Conservation (phyloP, 2,797 vertebrate species). For the Syndactyla subalaris region DNA sequence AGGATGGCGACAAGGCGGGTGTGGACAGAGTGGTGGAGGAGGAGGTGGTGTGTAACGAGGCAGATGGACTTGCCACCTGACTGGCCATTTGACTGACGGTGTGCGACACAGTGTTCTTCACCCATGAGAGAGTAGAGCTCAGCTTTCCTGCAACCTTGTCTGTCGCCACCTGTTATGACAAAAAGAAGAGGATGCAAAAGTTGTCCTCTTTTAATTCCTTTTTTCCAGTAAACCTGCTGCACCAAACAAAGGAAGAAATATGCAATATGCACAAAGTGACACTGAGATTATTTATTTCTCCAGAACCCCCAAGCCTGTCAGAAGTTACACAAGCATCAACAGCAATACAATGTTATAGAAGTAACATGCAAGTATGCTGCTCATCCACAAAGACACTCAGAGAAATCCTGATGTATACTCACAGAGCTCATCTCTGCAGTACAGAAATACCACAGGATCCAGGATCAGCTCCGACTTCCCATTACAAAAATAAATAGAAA, state of each 20-base stretch:
- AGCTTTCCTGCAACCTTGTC: slow-evolving; percentile 97
- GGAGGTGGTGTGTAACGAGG: slow-evolving; percentile 83
- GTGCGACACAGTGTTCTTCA: slow-evolving; percentile 97
- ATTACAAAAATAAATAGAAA: slow-evolving; percentile 41
- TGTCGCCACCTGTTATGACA: slow-evolving; percentile 92
- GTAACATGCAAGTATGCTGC: not conserved
- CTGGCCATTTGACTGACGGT: slow-evolving; percentile 99
- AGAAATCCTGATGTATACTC: not conserved
- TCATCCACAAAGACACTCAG: not conserved
- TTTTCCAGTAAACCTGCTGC: not conserved
- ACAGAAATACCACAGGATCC: slow-evolving; percentile 26
- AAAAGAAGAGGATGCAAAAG: not conserved
- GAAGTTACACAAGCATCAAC: slow-evolving; percentile 7
- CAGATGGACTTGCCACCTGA: slow-evolving; percentile 94
- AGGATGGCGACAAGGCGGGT: slow-evolving; percentile 84
- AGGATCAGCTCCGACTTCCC: slow-evolving; percentile 3
- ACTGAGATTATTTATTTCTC: not conserved
- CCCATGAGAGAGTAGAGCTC: slow-evolving; percentile 99
- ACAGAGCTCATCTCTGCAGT: slow-evolving; percentile 25
- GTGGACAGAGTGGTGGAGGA: slow-evolving; percentile 90
- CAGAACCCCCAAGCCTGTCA: not conserved
- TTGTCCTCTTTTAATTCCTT: not conserved
- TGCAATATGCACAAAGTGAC: not conserved
- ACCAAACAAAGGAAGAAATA: not conserved
- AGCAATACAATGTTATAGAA: not conserved